Evolutionary conservation across 2,888 invertebrate genomes (phyloP).

Genomic region (Tricholauxania praeusta): DNA sequence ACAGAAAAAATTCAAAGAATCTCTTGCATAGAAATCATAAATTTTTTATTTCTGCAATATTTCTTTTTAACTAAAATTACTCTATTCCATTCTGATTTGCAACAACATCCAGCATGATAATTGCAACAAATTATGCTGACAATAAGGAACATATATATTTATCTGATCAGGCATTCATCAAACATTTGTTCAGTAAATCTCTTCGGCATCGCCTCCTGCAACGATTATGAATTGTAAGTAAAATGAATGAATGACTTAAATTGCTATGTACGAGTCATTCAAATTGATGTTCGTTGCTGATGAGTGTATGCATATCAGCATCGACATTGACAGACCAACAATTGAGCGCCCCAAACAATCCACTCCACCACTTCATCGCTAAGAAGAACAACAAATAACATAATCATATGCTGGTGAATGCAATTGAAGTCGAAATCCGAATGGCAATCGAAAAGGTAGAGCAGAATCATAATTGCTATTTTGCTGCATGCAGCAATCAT

Average conservation of each 20-base stretch:
- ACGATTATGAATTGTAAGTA: conserved; percentile 22
- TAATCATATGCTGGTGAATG: conserved; percentile 12
- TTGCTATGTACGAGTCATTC: conserved; percentile 40
- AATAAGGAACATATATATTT: too few species aligned
- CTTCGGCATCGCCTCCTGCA: conserved; percentile 8
- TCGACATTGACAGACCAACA: neutral
- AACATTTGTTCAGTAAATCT: too few species aligned
- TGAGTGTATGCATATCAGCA: conserved; percentile 14
- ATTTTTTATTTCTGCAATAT: too few species aligned
- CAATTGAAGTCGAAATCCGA: neutral
- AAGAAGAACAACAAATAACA: conserved; percentile 3
- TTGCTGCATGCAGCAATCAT: neutral
- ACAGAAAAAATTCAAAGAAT: neutral
- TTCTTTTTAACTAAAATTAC: too few species aligned
- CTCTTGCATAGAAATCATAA: neutral
- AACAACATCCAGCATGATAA: too few species aligned
- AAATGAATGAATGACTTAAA: conserved; percentile 46
- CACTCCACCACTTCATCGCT: neutral
- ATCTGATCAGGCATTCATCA: too few species aligned
- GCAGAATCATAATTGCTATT: neutral
- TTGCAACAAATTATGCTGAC: too few species aligned
- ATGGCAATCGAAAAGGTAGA: neutral
- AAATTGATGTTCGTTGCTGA: neutral
- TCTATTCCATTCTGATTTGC: too few species aligned
- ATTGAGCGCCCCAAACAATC: neutral